Base-by-base conservation (phyloP, 2,113 vertebrate species). In the Salvelinus namaycush region DNA sequence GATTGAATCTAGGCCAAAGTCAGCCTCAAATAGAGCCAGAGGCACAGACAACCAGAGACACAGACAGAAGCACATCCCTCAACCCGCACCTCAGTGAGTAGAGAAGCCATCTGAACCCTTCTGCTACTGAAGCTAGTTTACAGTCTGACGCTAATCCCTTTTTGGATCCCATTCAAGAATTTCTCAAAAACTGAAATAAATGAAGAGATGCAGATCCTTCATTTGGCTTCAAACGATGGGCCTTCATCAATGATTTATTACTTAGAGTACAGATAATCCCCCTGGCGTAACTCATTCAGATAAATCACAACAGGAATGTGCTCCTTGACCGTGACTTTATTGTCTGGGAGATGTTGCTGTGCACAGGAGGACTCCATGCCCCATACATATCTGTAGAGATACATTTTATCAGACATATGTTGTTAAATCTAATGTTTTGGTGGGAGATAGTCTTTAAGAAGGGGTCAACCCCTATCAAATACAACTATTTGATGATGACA, bases 271-370 rank as follows among this genome's bases (percentile, higher is more conserved):
- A 69, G 74, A 77, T 83, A 79, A 83, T 74, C 79, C 76, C 8
- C 39, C 9, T 44, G 18, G 44, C 26, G 44, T 70, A 51, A 66
- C 62, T 83, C 75, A 18, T 16, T 4, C 31, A 68, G 70, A 83
- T 82, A 84, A 88, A 88, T 88, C 83, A 86, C 67, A 76, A 22
- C 69, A 79, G 83, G 80, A 86, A 87, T 88, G 83, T 83, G 79
- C 48, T 44, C 39, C 39, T 44, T 44, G 39, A 77, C 54, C 49
- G 48, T 59, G 74, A 51, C 73, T 76, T 81, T 75, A 68, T 59
- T 78, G 29, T 75, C 72, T 73, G 76, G 80, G 70, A 72, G 68
- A 59, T 78, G 81, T 81, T 59, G 62, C 79, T 59, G 66, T 85
- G 83, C 75, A 44, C 9, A 12, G 29, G 18, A 34, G 60, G 29